Conservation (phyloP, 2,888 invertebrate species). For the Chymomyza amoena region DNA sequence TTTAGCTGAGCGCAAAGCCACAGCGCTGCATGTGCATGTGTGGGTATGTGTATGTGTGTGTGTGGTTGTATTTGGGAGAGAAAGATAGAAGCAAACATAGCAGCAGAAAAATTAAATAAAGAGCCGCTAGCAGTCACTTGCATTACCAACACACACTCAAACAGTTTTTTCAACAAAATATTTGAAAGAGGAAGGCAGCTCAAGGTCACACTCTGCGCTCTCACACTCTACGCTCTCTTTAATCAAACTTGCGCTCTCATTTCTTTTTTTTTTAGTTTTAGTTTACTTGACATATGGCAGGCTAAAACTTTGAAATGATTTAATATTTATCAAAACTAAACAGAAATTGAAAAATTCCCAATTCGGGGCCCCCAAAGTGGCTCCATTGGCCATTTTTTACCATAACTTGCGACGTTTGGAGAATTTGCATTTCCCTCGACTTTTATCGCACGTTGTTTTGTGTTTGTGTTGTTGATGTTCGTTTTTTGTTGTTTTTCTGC, state of each 20-base stretch:
- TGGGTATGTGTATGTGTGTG: conserved; percentile 20
- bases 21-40: conserved; percentile 21
- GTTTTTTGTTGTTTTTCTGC: not conserved
- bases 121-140: not conserved
- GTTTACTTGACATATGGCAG: not conserved
- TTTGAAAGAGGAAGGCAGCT: not conserved
- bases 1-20: conserved; percentile 21
- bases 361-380: not conserved
- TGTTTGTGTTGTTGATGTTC: too few relatives aligned
- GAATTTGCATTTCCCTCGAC: not conserved
- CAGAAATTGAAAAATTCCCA: too few relatives aligned
- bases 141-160: not conserved
- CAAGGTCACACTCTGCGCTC: not conserved
- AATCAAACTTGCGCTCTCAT: too few relatives aligned
- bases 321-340: not conserved
- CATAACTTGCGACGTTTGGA: not conserved
- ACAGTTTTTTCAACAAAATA: not conserved
- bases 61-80: conserved; percentile 22
- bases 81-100: conserved; percentile 7
- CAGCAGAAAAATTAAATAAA: not conserved
- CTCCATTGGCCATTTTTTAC: not conserved
- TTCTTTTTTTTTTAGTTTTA: not conserved
- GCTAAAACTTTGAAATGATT: not conserved
- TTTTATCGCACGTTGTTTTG: not conserved
- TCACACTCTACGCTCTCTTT: not conserved